Base-by-base conservation (phyloP, 1,140 invertebrate species). In the Orchestia grillus region DNA sequence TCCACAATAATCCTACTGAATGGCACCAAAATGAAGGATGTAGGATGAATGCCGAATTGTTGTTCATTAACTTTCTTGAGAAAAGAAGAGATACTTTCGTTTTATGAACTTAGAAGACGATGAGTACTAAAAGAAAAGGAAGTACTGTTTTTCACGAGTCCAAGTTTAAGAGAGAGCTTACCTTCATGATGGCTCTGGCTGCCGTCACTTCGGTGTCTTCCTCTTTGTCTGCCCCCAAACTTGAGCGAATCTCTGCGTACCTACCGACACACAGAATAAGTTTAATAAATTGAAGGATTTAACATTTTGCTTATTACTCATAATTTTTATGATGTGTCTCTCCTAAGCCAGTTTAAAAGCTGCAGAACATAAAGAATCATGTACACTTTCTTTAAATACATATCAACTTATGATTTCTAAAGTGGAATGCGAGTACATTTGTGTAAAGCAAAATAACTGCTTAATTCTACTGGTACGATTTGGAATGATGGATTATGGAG, bases 101-200 rank as follows among this genome's bases (percentile, higher is more conserved):
- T 53, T 8, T 19, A 53, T 8, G 19, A 19, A 19, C 19, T 53
- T 53, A 53, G 47, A 8, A 53, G 19, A 19, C 47, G 19, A 53
- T 53, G 47, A 8, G 6, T 53, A 8, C 6, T 53, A 53, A 53
- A 19, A 53, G 47, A 53, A 53, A 6, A 53, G 47, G 19, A n/a
- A n/a, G n/a, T n/a, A 53, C 47, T 19, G 19, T 53, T 53, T n/a
- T 53, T 53, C 47, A 77, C 36, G 62, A 3, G 3, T 28, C 28
- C 11, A 77, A 36, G 62, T 77, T 77, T 77, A 28, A 36, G 28
- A 6, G n/a, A 43, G 28, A 90, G 11, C 88, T 90, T 94, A 94
- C 92, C 92, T 94, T 94, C 44, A 94, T 94, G 43, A 94, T 45
- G 92, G 92, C 92, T 45, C 92, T 94, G 44, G 92, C 92, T 11